phyloP scores from a whole-genome alignment of 2,113 vertebrate species.

The Chloroceryle aenea region DNA sequence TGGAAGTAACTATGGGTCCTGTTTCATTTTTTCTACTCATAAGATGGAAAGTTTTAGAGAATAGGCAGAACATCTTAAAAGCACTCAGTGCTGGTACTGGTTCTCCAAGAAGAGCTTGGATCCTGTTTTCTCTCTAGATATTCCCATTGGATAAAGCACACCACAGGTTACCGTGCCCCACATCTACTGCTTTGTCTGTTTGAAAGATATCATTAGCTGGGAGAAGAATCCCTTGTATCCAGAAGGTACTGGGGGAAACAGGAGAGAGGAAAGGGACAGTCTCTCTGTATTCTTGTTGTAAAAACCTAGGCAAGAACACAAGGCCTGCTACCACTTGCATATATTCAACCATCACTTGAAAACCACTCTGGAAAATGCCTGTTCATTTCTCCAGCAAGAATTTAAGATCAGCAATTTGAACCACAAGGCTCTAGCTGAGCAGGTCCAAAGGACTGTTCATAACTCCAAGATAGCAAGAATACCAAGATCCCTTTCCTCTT shows the following conservation, averaged over 20 bases:
- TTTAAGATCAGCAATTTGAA: background rate
- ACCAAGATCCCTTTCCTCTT: background rate
- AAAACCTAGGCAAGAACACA: background rate
- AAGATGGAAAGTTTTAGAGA: background rate
- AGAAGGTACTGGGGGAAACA: background rate
- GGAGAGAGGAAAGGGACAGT: background rate
- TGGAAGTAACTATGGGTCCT: background rate
- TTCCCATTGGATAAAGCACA: accelerated
- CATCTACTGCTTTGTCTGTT: background rate
- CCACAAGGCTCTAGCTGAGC: background rate
- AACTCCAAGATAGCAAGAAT: background rate
- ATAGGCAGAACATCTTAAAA: background rate
- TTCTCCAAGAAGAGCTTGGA: background rate
- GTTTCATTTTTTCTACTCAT: background rate
- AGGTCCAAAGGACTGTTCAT: background rate
- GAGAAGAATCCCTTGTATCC: background rate
- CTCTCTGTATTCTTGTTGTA: background rate
- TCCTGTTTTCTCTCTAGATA: background rate
- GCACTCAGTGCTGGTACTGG: background rate
- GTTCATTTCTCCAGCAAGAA: background rate
- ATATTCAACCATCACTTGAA: background rate
- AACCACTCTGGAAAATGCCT: too few relatives aligned
- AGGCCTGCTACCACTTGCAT: background rate
- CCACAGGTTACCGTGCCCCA: background rate
- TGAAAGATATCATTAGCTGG: background rate